Percentiles rank a stretch among this genome's conserved stretches.
Evolutionary conservation across 2,113 vertebrate species (phyloP).

Genomic region (Tiliqua scincoides): DNA sequence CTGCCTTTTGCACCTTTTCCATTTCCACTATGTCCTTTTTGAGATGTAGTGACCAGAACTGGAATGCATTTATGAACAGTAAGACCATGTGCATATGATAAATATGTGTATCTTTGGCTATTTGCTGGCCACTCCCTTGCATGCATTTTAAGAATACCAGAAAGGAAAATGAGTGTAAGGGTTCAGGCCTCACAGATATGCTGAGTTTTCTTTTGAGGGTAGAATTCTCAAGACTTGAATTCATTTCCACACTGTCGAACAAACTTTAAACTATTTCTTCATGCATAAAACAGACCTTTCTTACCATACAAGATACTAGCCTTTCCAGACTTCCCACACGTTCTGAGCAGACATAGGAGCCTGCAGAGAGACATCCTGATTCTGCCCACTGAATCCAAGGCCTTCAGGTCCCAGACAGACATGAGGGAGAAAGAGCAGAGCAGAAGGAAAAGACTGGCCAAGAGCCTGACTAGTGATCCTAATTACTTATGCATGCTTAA

Average conservation of each 20-base stretch:
- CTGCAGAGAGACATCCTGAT: neutral
- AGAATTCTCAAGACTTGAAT: neutral
- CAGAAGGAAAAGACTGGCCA: neutral
- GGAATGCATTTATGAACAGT: neutral
- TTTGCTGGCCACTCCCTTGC: neutral
- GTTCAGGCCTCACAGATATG: neutral
- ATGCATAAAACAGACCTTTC: neutral
- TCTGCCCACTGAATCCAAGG: neutral
- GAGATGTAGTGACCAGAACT: too few species aligned
- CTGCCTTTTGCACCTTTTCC: too few species aligned
- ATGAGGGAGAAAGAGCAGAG: neutral
- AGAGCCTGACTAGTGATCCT: neutral
- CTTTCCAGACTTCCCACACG: neutral
- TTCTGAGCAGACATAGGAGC: neutral
- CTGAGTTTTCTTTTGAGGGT: neutral
- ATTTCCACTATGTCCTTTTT: too few species aligned
- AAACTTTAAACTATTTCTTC: neutral
- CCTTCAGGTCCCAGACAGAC: neutral
- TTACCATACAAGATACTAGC: neutral
- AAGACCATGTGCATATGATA: neutral
- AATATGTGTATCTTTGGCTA: neutral
- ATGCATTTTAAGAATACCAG: neutral
- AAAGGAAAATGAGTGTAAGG: neutral
- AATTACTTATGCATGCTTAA: conserved; percentile 43
- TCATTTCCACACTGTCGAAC: neutral